Evolutionary conservation across 2,888 invertebrate species (phyloP), one percentile per base, ranked within the genome.

Genomic region (Andrena dorsata): DNA sequence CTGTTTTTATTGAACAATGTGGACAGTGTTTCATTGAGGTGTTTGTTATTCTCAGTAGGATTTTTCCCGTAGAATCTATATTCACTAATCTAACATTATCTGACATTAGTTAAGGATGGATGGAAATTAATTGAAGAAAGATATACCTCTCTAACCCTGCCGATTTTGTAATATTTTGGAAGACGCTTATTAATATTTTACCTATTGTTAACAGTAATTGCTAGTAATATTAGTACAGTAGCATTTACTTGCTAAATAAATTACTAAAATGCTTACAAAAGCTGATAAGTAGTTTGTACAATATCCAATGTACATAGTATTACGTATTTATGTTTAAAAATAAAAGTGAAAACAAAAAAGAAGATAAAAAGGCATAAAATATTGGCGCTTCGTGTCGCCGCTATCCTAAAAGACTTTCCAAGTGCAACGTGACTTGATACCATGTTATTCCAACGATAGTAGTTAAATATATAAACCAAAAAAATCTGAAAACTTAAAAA

Each of bases 171-270:
- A 78, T 63, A 56, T 75, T 75, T 77, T 47, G 26, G 41, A 76
- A 28, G 56, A 78, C 68, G 63, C 68, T 78, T 78, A 78, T 58
- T 35, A 51, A 76, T 77, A 75, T 65, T 75, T 65, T 35, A 47
- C 51, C 32, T 60, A 66, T 16, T 74, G 66, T 41, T 41, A 66
- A 51, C 23, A 74, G 10, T 30, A 41, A 49, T 2, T 65, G 49
- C 60, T 77, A 49, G 49, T 51, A 49, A 56, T 47, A 10, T 58
- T 70, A 70, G 30, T 60, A n/a, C 13, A 64, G 56, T 68, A 58
- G 28, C 56, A 41, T 79, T 69, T 23, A 69, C 77, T 30, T 63
- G 63, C 28, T 32, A 49, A 76, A 69, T 23, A 49, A 51, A 61
- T 76, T 64, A n/a, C 69, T 69, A 66, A 51, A 32, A 20, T 10